These are phyloP conservation scores for Falco naumanni DNA, from an alignment of 2,797 vertebrate genomes.

Conservation along the genomic window DNA sequence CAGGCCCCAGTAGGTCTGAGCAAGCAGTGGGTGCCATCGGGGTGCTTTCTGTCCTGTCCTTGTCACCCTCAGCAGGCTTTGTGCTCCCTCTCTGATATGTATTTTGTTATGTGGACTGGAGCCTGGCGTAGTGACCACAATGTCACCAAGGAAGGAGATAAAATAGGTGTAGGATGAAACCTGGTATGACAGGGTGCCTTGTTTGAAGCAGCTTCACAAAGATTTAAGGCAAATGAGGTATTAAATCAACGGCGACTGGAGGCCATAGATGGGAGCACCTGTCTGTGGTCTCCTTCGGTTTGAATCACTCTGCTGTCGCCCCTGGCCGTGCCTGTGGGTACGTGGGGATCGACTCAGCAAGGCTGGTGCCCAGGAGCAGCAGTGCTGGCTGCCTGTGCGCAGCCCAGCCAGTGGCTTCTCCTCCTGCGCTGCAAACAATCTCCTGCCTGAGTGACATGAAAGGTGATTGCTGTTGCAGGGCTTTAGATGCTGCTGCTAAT, in stretches of 20 bases:
- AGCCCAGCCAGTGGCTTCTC: background rate
- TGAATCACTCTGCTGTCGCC: rapidly evolving
- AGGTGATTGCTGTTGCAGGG: background rate
- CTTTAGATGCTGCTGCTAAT: background rate
- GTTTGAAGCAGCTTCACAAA: background rate
- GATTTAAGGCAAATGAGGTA: background rate
- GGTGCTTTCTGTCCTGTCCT: background rate
- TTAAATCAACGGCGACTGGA: background rate
- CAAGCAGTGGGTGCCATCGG: background rate
- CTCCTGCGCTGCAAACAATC: background rate
- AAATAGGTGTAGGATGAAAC: background rate
- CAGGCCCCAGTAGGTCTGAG: background rate
- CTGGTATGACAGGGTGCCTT: background rate
- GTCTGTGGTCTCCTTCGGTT: background rate
- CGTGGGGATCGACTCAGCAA: background rate
- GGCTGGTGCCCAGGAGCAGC: background rate
- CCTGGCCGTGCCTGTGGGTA: background rate
- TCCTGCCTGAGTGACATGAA: background rate
- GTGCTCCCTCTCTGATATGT: rapidly evolving
- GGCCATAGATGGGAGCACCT: background rate
- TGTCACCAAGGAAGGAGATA: background rate
- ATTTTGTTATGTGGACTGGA: background rate
- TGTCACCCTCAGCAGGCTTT: background rate
- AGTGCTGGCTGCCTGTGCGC: background rate
- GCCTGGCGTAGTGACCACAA: background rate